Evolutionary conservation across 2,888 invertebrate genomes (phyloP).

Genomic region (Margaritifera margaritifera): DNA sequence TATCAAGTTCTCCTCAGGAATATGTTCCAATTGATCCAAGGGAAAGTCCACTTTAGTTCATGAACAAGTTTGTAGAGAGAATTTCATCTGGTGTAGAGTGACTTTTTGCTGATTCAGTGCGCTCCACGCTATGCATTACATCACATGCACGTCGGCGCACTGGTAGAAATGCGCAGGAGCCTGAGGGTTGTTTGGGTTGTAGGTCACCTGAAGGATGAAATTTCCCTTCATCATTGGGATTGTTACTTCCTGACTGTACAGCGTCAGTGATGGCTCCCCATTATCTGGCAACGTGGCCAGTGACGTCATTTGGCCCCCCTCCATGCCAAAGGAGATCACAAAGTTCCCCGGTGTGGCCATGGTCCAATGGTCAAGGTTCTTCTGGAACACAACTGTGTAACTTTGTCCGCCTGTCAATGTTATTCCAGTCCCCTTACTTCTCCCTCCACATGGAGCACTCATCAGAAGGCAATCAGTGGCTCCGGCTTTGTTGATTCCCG

Average conservation of each 20-base stretch:
- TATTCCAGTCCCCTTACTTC: constrained; percentile 9
- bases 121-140: too few species aligned
- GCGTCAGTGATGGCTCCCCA: constrained; percentile 33
- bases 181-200: too few species aligned
- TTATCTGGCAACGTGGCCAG: constrained; percentile 27
- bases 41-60: too few species aligned
- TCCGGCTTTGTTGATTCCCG: constrained; percentile 40
- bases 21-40: too few species aligned
- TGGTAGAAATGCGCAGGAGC: too few species aligned
- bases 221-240: constrained; percentile 14
- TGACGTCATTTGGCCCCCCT: constrained; percentile 1
- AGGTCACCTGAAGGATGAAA: too few species aligned
- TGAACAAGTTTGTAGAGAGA: too few species aligned
- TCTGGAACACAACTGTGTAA: constrained; percentile 44
- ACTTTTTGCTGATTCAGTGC: too few species aligned
- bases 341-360: constrained; percentile 38
- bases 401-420: constrained; percentile 17
- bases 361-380: constrained; percentile 45
- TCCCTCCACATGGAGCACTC: constrained; percentile 35
- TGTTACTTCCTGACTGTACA: constrained; percentile 31
- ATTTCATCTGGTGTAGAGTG: too few species aligned
- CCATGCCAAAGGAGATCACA: constrained; percentile 18
- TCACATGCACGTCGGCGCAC: too few species aligned
- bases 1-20: too few species aligned
- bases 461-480: constrained; percentile 33